A percentile compares a stretch with the other conserved stretches of the same genome.
Evolutionary conservation across 2,113 vertebrate genomes (phyloP).

Genomic region (Reinhardtius hippoglossoides): DNA sequence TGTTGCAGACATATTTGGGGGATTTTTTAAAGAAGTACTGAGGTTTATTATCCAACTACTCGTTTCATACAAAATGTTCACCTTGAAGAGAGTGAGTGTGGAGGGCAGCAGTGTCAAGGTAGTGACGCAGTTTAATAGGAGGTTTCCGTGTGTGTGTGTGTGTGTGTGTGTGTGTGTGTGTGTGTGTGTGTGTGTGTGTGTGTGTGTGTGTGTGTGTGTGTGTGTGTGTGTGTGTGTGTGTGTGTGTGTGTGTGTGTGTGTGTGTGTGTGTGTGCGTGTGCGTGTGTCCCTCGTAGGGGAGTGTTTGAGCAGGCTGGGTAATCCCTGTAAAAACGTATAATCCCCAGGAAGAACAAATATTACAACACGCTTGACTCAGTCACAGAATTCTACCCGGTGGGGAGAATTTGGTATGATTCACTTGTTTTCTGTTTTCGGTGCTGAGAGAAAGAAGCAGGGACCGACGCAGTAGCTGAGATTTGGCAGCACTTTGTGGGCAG

Average conservation of each 20-base stretch:
- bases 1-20: no score
- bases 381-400: slow-evolving; percentile 55
- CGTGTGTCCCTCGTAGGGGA: slow-evolving; percentile 42
- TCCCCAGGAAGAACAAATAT: slow-evolving; percentile 81
- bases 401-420: slow-evolving; percentile 30
- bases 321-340: slow-evolving; percentile 82
- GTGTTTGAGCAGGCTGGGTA: slow-evolving; percentile 76
- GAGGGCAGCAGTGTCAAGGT: slow-evolving; percentile 18
- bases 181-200: neutral
- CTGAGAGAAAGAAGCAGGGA: slow-evolving; percentile 10
- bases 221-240: neutral
- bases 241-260: slow-evolving; percentile 2
- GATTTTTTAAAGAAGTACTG: neutral
- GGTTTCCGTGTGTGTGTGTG: slow-evolving; percentile 2
- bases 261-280: neutral
- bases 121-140: slow-evolving; percentile 27
- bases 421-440: slow-evolving; percentile 21
- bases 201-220: neutral
- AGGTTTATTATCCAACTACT: neutral
- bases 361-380: slow-evolving; percentile 64
- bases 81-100: neutral
- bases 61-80: neutral
- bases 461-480: slow-evolving; percentile 32
- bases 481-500: slow-evolving; percentile 36
- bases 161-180: neutral